A percentile compares a stretch with the other conserved stretches of the same genome.
Evolutionary conservation across 2,797 vertebrate species (phyloP).

Genomic region (Enteromius fasciolatus): DNA sequence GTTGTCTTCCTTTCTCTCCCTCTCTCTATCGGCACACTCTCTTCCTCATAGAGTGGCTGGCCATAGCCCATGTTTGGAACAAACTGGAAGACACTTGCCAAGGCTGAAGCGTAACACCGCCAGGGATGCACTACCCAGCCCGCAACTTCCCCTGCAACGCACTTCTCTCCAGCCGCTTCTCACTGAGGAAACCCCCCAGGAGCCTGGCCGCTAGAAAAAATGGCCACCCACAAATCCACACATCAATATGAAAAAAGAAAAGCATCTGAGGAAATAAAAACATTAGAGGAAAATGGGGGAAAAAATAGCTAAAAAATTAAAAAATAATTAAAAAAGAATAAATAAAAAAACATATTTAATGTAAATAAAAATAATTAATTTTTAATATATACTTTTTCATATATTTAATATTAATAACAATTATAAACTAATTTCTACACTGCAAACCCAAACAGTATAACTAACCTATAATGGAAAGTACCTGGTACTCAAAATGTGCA

Average conservation of each 20-base stretch:
- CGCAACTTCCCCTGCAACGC: conserved; percentile 28
- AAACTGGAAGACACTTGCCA: conserved; percentile 85
- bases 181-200: conserved; percentile 43
- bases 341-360: not conserved
- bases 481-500: no score
- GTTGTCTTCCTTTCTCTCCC: conserved; percentile 43
- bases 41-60: conserved; percentile 80
- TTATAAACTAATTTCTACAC: not conserved
- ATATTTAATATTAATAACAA: not conserved
- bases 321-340: not conserved
- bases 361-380: not conserved
- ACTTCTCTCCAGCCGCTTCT: conserved; percentile 30
- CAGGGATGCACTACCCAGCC: conserved; percentile 74
- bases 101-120: conserved; percentile 85
- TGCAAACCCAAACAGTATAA: no score
- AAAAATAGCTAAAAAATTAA: not conserved
- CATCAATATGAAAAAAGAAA: not conserved
- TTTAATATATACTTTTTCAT: not conserved
- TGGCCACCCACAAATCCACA: conserved; percentile 21
- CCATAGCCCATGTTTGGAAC: conserved; percentile 81
- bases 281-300: not conserved
- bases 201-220: conserved; percentile 14
- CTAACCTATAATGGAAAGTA: no score
- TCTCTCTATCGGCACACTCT: conserved; percentile 74
- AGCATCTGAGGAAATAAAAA: not conserved